A percentile compares a stretch with the other conserved stretches of the same genome.
Evolutionary conservation across 2,888 invertebrate species (phyloP).

Genomic region (Microchrysa polita): DNA sequence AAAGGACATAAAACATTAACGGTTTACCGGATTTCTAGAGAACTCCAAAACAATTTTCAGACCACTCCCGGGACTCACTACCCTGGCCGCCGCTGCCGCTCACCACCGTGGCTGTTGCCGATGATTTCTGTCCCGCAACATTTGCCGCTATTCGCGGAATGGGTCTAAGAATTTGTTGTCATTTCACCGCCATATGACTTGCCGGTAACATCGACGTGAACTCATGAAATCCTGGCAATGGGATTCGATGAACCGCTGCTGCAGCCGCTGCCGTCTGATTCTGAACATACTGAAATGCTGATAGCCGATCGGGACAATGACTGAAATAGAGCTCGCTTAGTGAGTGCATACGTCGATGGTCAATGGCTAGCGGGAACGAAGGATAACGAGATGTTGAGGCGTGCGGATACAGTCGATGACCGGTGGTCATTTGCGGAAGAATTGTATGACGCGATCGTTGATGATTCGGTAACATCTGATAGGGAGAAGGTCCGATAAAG

Average conservation of each 20-base stretch:
- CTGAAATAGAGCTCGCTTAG: slow-evolving; percentile 61
- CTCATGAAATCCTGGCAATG: slow-evolving; percentile 40
- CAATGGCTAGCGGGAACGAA: slow-evolving; percentile 49
- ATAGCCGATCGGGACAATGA: slow-evolving; percentile 60
- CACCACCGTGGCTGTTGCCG: slow-evolving; percentile 23
- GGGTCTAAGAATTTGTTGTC: slow-evolving; percentile 62
- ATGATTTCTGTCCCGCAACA: slow-evolving; percentile 51
- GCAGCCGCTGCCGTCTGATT: slow-evolving; percentile 49
- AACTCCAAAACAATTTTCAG: slow-evolving; percentile 31
- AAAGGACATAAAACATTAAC: not conserved
- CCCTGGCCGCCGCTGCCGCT: not conserved
- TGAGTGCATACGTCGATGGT: slow-evolving; percentile 61
- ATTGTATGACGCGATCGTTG: slow-evolving; percentile 40
- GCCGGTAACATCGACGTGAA: slow-evolving; percentile 51
- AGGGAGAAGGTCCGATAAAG: slow-evolving; percentile 42
- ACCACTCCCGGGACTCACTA: not conserved
- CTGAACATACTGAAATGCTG: slow-evolving; percentile 64
- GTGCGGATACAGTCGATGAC: slow-evolving; percentile 32
- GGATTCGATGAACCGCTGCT: slow-evolving; percentile 19
- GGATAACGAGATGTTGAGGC: slow-evolving; percentile 27
- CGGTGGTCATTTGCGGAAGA: slow-evolving; percentile 29
- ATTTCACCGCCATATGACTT: slow-evolving; percentile 58
- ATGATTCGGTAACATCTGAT: slow-evolving; percentile 34
- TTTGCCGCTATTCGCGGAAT: slow-evolving; percentile 61
- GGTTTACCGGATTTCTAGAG: not conserved